A percentile compares a stretch with the other conserved stretches of the same genome.
Evolutionary conservation across 2,113 vertebrate species (phyloP).

Genomic region (Neolamprologus tretocephalus): DNA sequence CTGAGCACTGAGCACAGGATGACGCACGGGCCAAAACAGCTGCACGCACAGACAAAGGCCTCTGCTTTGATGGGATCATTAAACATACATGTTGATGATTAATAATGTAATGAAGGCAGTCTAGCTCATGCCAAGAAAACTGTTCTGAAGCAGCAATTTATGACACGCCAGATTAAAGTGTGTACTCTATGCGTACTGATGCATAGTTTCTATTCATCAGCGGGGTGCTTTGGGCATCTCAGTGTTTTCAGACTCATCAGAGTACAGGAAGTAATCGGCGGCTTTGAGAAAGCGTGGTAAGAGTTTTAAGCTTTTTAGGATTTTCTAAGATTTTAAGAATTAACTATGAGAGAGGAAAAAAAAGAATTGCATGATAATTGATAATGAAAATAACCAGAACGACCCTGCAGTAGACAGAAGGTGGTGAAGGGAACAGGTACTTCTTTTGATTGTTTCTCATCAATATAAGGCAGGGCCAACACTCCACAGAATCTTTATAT

Average conservation of each 20-base stretch:
- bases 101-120: constrained; percentile 5
- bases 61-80: constrained; percentile 9
- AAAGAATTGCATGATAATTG: neutral
- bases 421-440: neutral
- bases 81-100: constrained; percentile 19
- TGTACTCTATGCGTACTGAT: neutral
- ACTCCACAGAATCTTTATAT: neutral
- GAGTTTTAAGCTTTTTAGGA: neutral
- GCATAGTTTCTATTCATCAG: neutral
- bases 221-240: neutral
- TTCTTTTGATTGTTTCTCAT: neutral
- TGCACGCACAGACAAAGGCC: neutral
- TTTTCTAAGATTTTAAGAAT: neutral
- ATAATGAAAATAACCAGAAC: neutral
- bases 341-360: neutral
- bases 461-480: neutral
- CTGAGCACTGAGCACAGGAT: neutral
- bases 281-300: neutral
- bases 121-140: neutral
- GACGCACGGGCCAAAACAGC: neutral
- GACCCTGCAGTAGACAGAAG: neutral
- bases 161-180: neutral
- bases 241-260: neutral
- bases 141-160: neutral
- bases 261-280: neutral